Evolutionary conservation across 2,888 invertebrate species (phyloP).

Genomic region (Epinotia ramella): DNA sequence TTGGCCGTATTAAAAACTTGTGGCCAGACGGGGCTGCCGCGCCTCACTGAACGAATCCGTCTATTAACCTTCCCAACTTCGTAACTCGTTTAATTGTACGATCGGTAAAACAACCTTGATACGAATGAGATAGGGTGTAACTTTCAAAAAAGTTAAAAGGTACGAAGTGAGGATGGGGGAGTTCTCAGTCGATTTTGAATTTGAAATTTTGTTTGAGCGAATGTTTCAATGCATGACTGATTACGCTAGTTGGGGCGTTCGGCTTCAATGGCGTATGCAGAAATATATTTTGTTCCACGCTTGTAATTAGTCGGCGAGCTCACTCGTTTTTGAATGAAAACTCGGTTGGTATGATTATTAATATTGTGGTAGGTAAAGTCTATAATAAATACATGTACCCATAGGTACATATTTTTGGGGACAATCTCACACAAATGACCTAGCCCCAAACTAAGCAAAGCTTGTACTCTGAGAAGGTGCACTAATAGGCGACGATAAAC

Average conservation of each 20-base stretch:
- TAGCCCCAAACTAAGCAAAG: too few relatives aligned
- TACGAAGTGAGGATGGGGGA: background rate
- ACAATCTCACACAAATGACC: too few relatives aligned
- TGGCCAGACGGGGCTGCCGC: conserved; percentile 71
- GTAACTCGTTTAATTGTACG: background rate
- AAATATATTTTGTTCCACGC: conserved; percentile 28
- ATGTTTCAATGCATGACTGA: conserved; percentile 67
- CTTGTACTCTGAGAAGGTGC: too few relatives aligned
- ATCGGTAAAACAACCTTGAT: background rate
- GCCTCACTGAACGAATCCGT: conserved; percentile 62
- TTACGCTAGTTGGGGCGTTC: conserved; percentile 53
- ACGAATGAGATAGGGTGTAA: background rate
- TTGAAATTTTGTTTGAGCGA: conserved; percentile 76
- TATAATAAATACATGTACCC: too few relatives aligned
- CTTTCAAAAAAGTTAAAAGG: background rate
- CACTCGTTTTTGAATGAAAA: conserved; percentile 24
- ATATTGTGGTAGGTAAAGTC: background rate
- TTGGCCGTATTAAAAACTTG: conserved; percentile 82
- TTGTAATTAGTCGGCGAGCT: conserved; percentile 29
- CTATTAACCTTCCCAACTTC: conserved; percentile 2
- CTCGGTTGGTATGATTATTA: background rate
- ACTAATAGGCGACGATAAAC: too few relatives aligned
- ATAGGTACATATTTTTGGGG: too few relatives aligned
- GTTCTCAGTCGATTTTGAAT: conserved; percentile 61
- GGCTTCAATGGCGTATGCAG: conserved; percentile 40